phyloP scores from a whole-genome alignment of 2,113 vertebrate genomes.

The Gallinago undulata region DNA sequence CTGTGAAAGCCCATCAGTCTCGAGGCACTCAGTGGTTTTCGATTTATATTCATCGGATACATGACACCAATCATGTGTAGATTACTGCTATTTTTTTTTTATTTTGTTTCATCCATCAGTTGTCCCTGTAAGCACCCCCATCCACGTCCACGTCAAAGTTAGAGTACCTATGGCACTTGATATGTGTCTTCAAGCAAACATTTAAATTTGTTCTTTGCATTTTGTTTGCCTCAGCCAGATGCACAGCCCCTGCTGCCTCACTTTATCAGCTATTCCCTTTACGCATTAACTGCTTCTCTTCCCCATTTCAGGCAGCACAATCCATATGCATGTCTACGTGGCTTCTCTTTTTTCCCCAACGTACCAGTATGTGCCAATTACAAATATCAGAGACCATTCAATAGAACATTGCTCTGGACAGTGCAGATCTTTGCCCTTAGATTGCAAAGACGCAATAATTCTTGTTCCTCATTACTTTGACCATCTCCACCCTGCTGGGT shows the following conservation, averaged over 20 bases:
- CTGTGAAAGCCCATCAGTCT: neutral
- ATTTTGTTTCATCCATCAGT: neutral
- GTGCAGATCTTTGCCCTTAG: neutral
- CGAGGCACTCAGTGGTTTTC: neutral
- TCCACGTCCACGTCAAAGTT: neutral
- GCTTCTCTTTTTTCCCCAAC: neutral
- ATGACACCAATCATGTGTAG: neutral
- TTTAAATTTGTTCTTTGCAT: neutral
- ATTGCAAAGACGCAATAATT: neutral
- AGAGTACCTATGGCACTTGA: neutral
- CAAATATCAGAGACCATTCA: neutral
- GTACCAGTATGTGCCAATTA: fast-evolving
- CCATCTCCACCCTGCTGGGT: neutral
- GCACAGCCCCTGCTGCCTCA: neutral
- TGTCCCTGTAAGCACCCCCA: neutral
- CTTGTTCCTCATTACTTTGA: neutral
- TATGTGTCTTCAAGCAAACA: neutral
- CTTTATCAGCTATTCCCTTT: neutral
- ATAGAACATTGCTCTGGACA: neutral
- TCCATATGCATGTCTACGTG: fast-evolving
- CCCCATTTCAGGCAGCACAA: neutral
- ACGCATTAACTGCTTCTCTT: neutral
- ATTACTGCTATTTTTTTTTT: neutral
- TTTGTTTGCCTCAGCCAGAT: neutral
- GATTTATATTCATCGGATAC: neutral